These are phyloP conservation scores for Andrena marginata DNA, from an alignment of 2,888 invertebrate species.

Conservation along the genomic window DNA sequence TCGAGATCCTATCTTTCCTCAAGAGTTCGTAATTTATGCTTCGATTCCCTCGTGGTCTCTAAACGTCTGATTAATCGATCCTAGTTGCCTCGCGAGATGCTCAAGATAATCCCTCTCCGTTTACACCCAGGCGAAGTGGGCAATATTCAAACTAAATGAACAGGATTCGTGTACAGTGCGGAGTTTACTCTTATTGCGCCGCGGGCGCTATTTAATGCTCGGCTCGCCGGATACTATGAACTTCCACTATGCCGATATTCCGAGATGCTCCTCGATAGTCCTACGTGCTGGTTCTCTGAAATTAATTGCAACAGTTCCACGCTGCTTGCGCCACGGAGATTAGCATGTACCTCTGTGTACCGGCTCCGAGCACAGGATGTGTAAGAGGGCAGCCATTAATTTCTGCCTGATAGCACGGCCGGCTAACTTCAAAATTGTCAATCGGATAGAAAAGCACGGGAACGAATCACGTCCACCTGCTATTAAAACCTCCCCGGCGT, in stretches of 20 bases:
- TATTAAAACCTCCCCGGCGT: conserved; percentile 6
- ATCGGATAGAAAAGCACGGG: background rate
- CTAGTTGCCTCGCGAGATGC: background rate
- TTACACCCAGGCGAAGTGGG: background rate
- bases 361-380: conserved; percentile 29
- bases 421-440: conserved; percentile 17
- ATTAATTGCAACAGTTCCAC: conserved; percentile 54
- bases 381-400: conserved; percentile 28
- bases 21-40: background rate
- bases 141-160: conserved; percentile 32
- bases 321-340: conserved; percentile 38
- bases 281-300: conserved; percentile 51
- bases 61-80: conserved; percentile 11
- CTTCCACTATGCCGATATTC: conserved; percentile 45
- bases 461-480: background rate
- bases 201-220: conserved; percentile 24
- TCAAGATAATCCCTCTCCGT: background rate
- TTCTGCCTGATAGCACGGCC: conserved; percentile 11
- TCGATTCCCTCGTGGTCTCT: background rate
- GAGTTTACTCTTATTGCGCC: conserved; percentile 38
- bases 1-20: background rate
- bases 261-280: conserved; percentile 37
- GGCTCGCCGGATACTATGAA: conserved; percentile 28
- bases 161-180: conserved; percentile 22
- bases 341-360: conserved; percentile 37